A percentile compares a stretch with the other conserved stretches of the same genome.
phyloP scores from a whole-genome alignment of 2,113 vertebrate species.

The Alectura lathami region DNA sequence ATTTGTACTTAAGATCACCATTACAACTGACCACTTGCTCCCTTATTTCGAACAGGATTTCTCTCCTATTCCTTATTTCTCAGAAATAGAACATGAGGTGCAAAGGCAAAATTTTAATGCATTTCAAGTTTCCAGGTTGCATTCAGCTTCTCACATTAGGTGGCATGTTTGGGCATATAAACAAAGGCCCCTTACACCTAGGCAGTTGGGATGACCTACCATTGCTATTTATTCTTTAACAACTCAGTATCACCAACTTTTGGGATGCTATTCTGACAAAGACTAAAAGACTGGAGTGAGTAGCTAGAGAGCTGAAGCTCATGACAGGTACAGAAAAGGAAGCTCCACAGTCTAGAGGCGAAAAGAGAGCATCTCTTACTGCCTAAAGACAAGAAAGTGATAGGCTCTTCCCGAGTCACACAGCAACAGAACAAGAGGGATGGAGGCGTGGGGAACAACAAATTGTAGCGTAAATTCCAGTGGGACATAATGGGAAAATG shows the following conservation, averaged over 20 bases:
- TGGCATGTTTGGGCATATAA: neutral
- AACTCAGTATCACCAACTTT: neutral
- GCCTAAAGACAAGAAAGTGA: neutral
- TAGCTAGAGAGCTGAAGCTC: neutral
- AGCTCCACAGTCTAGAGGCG: neutral
- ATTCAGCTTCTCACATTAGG: neutral
- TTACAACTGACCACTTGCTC: rapidly evolving
- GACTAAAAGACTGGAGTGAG: neutral
- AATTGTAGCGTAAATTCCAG: neutral
- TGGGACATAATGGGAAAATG: neutral
- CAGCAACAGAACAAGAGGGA: neutral
- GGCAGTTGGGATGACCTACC: neutral
- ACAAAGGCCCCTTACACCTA: neutral
- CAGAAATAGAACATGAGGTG: neutral
- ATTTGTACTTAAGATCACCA: neutral
- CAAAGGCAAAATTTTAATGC: neutral
- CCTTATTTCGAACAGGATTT: neutral
- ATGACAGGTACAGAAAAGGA: neutral
- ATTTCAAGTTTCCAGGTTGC: neutral
- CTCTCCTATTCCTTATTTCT: neutral
- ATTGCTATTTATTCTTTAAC: neutral
- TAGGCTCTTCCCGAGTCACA: neutral
- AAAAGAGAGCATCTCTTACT: neutral
- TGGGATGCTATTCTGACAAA: neutral
- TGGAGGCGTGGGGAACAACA: neutral